Conservation (phyloP, 1,140 invertebrate genomes). For the Psix sp. region DNA sequence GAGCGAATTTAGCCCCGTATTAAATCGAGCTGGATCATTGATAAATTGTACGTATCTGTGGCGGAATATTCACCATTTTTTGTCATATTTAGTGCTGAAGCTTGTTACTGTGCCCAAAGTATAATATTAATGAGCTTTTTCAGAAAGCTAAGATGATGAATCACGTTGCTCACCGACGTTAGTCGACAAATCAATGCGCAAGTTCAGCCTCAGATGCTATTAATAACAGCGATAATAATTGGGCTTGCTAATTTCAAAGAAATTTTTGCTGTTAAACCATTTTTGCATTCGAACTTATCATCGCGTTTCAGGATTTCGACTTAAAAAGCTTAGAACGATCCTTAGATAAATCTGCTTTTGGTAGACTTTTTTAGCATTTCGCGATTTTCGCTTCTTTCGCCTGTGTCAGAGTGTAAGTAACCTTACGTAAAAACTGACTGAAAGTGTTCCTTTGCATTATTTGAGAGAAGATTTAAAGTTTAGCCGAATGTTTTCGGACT, state of each 20-base stretch:
- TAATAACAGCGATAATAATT: slow-evolving; percentile 44
- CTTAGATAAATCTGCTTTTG: slow-evolving; percentile 48
- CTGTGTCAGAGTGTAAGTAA: slow-evolving; percentile 62
- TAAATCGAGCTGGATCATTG: slow-evolving; percentile 37
- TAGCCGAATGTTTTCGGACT: slow-evolving; percentile 67
- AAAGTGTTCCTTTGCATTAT: slow-evolving; percentile 64
- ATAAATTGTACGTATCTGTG: slow-evolving; percentile 28
- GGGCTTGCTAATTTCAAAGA: slow-evolving; percentile 4
- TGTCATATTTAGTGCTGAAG: slow-evolving; percentile 70
- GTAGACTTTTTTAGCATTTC: neutral
- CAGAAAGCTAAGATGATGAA: slow-evolving; percentile 69
- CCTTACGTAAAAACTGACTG: slow-evolving; percentile 55
- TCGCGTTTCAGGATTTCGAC: no score
- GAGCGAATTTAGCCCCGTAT: no score
- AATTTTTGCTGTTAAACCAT: neutral
- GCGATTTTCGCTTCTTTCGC: slow-evolving; percentile 20
- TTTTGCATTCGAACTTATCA: no score
- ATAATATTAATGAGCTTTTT: slow-evolving; percentile 73
- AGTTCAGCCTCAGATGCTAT: slow-evolving; percentile 29
- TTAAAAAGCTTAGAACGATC: no score
- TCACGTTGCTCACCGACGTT: slow-evolving; percentile 52
- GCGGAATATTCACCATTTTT: slow-evolving; percentile 49
- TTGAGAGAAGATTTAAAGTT: slow-evolving; percentile 73
- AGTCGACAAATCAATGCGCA: slow-evolving; percentile 54
- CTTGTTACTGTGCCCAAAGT: slow-evolving; percentile 68